Base-by-base conservation (phyloP, 2,888 invertebrate genomes). In the Limnephilus auricula region DNA sequence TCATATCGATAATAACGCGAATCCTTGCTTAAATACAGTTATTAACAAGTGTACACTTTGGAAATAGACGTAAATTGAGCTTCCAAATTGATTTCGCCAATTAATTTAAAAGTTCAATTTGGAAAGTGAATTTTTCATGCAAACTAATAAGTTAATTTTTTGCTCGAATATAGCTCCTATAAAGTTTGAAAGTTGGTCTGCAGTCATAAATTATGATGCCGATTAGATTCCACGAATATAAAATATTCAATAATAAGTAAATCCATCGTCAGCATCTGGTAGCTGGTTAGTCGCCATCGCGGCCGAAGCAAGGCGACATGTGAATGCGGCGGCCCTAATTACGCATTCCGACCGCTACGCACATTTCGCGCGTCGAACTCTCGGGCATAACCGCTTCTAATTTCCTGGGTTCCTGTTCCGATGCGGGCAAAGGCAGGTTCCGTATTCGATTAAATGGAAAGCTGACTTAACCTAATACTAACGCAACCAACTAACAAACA, bases 281-380 rank as follows among this genome's bases (percentile, higher is more conserved):
- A 50, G 4, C 65, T 45, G 45, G 15, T 45, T 12, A 12, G 40
- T 40, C 2, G 40, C 1, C 12, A 9, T 15, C 45, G 45, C 15
- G 65, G 65, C 65, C 65, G 3, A 65, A 18, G 50, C 15, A 15
- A 45, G 15, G 45, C 65, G 65, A 6, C 6, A 13, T 65, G 65
- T 32, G 18, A 13, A n/a, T n/a, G 84, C n/a, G 37, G 84, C 84
- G 84, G 84, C 84, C 84, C 84, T 84, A 37, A 84, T 84, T 37
- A n/a, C 84, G n/a, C 84, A 84, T 84, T 84, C 84, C 84, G 82
- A 13, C 82, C 82, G 82, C 18, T 25, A 65, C 65, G 65, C 65
- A 65, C 65, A 65, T 65, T 65, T 65, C 25, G 65, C 65, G 65
- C 65, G 65, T 65, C 65, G 65, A 65, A 65, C 65, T 65, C 65